Evolutionary conservation across 2,888 invertebrate genomes (phyloP).

Genomic region (Tinea semifulvella): DNA sequence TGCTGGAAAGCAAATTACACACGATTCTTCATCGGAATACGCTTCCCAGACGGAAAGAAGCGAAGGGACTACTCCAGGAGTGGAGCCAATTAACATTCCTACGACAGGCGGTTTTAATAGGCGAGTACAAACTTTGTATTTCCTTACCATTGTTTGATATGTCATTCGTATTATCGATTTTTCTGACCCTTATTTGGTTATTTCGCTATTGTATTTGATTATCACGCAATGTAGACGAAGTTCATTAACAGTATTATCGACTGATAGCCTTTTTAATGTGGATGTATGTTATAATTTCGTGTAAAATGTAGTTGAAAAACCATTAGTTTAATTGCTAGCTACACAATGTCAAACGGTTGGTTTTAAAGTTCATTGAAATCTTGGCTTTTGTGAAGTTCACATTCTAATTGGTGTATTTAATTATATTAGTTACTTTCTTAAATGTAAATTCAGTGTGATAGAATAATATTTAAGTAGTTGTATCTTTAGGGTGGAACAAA

Average conservation of each 20-base stretch:
- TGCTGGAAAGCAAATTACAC: constrained; percentile 28
- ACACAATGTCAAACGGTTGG: constrained; percentile 6
- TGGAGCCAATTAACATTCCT: constrained; percentile 49
- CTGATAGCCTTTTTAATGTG: constrained; percentile 31
- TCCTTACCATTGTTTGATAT: constrained; percentile 38
- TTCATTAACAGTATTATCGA: constrained; percentile 45
- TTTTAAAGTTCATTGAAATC: too few relatives aligned
- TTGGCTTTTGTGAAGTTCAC: too few relatives aligned
- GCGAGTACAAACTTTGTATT: constrained; percentile 19
- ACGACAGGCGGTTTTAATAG: constrained; percentile 50
- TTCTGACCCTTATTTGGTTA: constrained; percentile 52
- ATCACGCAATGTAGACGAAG: constrained; percentile 32
- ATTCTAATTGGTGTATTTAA: not conserved
- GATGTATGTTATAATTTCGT: constrained; percentile 42
- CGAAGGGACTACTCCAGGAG: constrained; percentile 44
- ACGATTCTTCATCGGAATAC: constrained; percentile 53
- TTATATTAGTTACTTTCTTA: too few relatives aligned
- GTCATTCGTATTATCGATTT: constrained; percentile 55
- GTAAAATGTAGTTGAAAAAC: constrained; percentile 30
- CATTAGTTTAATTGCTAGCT: constrained; percentile 20
- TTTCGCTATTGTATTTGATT: constrained; percentile 46
- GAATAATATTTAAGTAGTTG: too few relatives aligned
- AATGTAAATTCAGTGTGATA: too few relatives aligned
- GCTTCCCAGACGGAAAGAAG: constrained; percentile 35
- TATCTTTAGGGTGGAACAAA: too few relatives aligned